Percentiles rank a stretch among this genome's conserved stretches.
Evolutionary conservation across 2,888 invertebrate species (phyloP).

Genomic region (Eilema griseolum): DNA sequence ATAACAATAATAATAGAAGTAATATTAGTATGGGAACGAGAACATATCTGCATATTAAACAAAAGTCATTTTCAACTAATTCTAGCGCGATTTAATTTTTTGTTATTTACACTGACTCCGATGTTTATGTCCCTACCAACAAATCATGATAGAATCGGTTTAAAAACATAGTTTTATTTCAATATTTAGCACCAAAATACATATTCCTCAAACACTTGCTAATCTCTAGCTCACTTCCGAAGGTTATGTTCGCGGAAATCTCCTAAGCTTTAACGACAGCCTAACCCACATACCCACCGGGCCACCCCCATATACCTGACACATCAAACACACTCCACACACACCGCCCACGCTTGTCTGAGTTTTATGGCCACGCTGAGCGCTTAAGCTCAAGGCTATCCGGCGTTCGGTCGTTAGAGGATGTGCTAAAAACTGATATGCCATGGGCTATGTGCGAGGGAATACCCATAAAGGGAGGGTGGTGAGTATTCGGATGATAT

Average conservation of each 20-base stretch:
- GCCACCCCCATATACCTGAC: constrained; percentile 13
- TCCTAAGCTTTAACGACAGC: constrained; percentile 20
- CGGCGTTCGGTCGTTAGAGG: constrained; percentile 58
- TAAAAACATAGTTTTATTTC: no score
- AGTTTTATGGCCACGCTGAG: constrained; percentile 62
- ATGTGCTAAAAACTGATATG: constrained; percentile 63
- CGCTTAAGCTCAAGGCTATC: constrained; percentile 65
- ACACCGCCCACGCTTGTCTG: constrained; percentile 45
- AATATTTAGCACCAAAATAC: not conserved
- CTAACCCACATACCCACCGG: constrained; percentile 12
- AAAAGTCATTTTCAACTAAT: no score
- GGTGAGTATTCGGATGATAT: constrained; percentile 11
- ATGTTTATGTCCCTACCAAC: no score
- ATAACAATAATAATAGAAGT: no score
- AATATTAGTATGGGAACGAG: no score
- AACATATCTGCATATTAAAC: no score
- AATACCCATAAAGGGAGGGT: constrained; percentile 17
- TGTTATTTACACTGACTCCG: no score
- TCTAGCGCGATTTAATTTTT: no score
- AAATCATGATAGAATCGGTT: no score
- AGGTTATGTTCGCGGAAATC: constrained; percentile 4
- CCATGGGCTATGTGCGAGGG: constrained; percentile 42
- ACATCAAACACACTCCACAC: constrained; percentile 41
- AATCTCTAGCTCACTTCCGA: not conserved
- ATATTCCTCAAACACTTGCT: not conserved